These are phyloP conservation scores for Panurus biarmicus DNA, from an alignment of 2,113 vertebrate species.

Conservation along the genomic window DNA sequence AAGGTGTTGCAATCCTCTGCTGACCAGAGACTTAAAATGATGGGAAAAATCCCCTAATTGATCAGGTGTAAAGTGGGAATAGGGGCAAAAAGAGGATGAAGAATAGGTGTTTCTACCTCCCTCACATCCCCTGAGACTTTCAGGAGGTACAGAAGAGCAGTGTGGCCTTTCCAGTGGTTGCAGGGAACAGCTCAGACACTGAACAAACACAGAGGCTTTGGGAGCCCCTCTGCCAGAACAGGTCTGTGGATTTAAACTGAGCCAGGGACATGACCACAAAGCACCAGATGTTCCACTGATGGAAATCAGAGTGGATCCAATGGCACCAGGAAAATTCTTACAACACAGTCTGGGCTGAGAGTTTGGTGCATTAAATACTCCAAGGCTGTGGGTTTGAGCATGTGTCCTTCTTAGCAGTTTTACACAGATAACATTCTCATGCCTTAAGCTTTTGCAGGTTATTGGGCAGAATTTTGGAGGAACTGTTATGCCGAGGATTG, in stretches of 20 bases:
- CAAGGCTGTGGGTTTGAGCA: fast-evolving
- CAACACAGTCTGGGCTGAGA: neutral
- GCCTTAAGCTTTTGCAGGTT: neutral
- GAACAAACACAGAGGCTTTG: fast-evolving
- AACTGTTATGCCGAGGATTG: neutral
- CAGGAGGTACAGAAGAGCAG: neutral
- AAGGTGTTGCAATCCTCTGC: neutral
- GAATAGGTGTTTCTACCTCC: neutral
- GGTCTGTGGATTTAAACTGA: neutral
- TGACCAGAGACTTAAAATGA: neutral
- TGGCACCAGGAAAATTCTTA: neutral
- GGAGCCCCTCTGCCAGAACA: neutral
- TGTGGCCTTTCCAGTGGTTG: fast-evolving
- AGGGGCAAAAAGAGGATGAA: neutral
- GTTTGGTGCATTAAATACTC: fast-evolving
- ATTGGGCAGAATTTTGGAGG: neutral
- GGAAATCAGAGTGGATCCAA: neutral
- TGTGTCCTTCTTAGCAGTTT: neutral
- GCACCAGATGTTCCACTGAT: neutral
- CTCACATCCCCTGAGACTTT: fast-evolving
- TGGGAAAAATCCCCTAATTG: neutral
- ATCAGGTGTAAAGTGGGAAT: neutral
- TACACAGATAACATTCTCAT: neutral
- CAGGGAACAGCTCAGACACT: neutral
- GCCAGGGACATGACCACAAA: neutral